These are phyloP conservation scores for Horisme vitalbata DNA, from an alignment of 2,888 invertebrate species.

Conservation along the genomic window DNA sequence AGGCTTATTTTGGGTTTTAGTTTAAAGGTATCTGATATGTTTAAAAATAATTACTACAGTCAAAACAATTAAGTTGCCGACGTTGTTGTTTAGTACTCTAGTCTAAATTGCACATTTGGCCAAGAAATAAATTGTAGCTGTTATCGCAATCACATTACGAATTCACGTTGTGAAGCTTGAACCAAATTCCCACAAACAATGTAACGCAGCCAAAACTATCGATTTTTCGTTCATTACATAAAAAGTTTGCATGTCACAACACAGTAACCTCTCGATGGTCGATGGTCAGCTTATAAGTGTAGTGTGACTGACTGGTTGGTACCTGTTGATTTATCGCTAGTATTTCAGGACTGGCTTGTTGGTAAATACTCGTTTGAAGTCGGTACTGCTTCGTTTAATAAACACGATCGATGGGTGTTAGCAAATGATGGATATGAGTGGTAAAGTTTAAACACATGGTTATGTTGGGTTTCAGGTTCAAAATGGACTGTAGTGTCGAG, in stretches of 20 bases:
- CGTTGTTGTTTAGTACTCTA: too few relatives aligned
- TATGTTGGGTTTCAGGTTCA: not conserved
- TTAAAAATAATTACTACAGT: too few relatives aligned
- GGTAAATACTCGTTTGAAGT: constrained; percentile 41
- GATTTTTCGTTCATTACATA: constrained; percentile 37
- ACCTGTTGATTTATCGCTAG: constrained; percentile 50
- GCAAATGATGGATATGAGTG: constrained; percentile 16
- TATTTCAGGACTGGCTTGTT: constrained; percentile 37
- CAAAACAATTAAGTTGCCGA: too few relatives aligned
- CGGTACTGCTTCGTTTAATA: constrained; percentile 18
- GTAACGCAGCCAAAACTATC: constrained; percentile 21
- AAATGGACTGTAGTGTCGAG: constrained; percentile 2
- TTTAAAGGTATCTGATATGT: too few relatives aligned
- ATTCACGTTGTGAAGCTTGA: not conserved
- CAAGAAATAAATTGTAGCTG: too few relatives aligned
- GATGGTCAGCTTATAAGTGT: constrained; percentile 44
- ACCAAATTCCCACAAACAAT: not conserved
- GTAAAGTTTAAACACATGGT: constrained; percentile 3
- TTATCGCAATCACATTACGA: too few relatives aligned
- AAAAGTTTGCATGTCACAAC: constrained; percentile 40
- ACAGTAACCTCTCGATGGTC: constrained; percentile 32
- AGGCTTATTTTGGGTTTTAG: too few relatives aligned
- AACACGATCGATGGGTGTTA: constrained; percentile 22
- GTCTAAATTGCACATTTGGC: too few relatives aligned
- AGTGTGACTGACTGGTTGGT: constrained; percentile 11